A percentile compares a stretch with the other conserved stretches of the same genome.
These are phyloP conservation scores for Falcunculus frontatus DNA, from an alignment of 2,113 vertebrate genomes.

Conservation along the genomic window DNA sequence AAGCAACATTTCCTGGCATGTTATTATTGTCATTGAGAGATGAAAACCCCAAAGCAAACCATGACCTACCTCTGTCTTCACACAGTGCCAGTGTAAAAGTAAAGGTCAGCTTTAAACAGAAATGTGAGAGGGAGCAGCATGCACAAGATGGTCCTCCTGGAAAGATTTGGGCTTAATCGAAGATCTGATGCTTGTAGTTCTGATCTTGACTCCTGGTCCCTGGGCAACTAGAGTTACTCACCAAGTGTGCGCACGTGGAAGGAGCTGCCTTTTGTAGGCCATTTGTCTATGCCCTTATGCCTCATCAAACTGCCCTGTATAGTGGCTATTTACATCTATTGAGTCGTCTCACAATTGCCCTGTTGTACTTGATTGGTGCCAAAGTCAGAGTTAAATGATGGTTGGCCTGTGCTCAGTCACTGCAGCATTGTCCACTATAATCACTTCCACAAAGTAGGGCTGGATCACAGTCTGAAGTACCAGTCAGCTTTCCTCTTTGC, in stretches of 20 bases:
- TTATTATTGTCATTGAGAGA: background rate
- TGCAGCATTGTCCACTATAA: background rate
- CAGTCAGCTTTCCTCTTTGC: constrained; percentile 10
- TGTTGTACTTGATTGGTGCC: background rate
- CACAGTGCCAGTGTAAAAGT: background rate
- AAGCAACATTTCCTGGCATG: background rate
- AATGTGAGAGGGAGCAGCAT: background rate
- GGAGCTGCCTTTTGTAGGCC: background rate
- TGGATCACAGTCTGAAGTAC: constrained; percentile 20
- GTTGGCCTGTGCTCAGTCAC: background rate
- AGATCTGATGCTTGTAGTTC: background rate
- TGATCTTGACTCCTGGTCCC: background rate
- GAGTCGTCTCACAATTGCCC: background rate
- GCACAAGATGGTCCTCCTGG: background rate
- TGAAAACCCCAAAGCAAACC: background rate
- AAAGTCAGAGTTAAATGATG: background rate
- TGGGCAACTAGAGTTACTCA: background rate
- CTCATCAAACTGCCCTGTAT: background rate
- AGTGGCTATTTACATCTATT: background rate
- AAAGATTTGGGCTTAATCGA: background rate
- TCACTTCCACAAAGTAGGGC: background rate
- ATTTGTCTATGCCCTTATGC: background rate
- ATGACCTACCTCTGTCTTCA: background rate
- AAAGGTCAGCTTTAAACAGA: background rate
- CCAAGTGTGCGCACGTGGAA: background rate